Percentiles rank a stretch among this genome's conserved stretches.
Evolutionary conservation across 2,797 vertebrate genomes (phyloP).

Genomic region (Leontocebus nigricollis): DNA sequence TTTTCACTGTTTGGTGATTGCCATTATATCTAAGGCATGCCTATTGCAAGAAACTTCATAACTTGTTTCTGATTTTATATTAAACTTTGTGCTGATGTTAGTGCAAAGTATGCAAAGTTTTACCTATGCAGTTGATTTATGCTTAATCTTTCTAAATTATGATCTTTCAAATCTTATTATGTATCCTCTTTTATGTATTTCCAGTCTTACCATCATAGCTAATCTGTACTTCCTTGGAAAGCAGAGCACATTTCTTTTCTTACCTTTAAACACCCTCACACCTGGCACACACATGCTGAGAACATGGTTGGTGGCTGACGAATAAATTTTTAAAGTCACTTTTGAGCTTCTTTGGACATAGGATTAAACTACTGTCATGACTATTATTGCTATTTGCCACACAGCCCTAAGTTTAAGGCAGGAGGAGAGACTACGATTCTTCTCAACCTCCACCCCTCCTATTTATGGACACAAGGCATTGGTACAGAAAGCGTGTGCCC

Average conservation of each 20-base stretch:
- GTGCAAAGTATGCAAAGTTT: neutral
- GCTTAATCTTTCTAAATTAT: neutral
- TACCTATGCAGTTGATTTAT: neutral
- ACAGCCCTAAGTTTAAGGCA: neutral
- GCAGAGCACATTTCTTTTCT: neutral
- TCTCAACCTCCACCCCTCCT: neutral
- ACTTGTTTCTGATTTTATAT: conserved; percentile 42
- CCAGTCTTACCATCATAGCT: neutral
- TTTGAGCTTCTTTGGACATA: neutral
- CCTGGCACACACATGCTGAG: neutral
- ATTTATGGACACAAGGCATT: neutral
- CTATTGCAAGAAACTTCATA: conserved; percentile 24
- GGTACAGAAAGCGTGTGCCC: neutral
- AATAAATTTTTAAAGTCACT: neutral
- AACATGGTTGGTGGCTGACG: neutral
- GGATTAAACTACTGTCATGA: neutral
- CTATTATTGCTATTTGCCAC: neutral
- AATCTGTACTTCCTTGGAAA: neutral
- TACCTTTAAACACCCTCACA: neutral
- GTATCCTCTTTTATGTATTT: neutral
- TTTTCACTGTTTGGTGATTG: neutral
- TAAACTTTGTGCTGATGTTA: conserved; percentile 6
- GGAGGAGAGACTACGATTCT: neutral
- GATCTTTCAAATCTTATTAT: neutral
- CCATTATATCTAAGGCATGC: neutral